Base-by-base conservation (phyloP, 1,140 invertebrate genomes). In the Drosophila quadrilineata region DNA sequence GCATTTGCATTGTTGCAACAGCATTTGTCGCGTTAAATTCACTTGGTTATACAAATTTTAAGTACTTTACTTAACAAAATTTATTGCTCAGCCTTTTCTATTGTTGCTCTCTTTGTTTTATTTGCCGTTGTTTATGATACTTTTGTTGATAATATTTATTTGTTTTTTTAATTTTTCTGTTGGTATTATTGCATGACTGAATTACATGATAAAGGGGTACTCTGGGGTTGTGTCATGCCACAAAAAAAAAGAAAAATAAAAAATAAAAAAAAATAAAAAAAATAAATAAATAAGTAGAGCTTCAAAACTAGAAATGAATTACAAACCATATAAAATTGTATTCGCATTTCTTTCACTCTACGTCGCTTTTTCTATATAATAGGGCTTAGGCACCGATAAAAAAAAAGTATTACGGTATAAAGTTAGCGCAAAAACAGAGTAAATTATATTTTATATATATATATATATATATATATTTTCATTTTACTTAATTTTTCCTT, bases 1-100 rank as follows among this genome's bases (percentile, higher is more conserved):
- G n/a, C n/a, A n/a, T n/a, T n/a, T n/a, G n/a, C n/a, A n/a, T n/a
- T n/a, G n/a, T n/a, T n/a, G n/a, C n/a, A n/a, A n/a, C n/a, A n/a
- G n/a, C n/a, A 66, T 60, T 60, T 66, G 56, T 66, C 54, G 75
- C 75, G 74, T 77, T 57, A 77, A 77, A 73, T 53, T 69, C 69
- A 79, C 74, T 73, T 45, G 52, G 69, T 79, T 77, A 73, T 70
- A 74, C 54, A 79, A 77, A n/a, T n/a, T 79, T 77, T 74, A 74
- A 77, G 60, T 77, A 79, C 75, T 73, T 70, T 35, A 76, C 36
- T 68, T 77, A 63, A 72, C 14, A 40, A n/a, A n/a, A 54, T 64
- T 75, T 75, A 56, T 56, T 56, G 24, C 41, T 45, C 26, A 40
- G n/a, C 5, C 28, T 21, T 35, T 36, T 10, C 53, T 57, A n/a